These are phyloP conservation scores for Dryas iulia DNA, from an alignment of 1,140 invertebrate species.

Conservation along the genomic window DNA sequence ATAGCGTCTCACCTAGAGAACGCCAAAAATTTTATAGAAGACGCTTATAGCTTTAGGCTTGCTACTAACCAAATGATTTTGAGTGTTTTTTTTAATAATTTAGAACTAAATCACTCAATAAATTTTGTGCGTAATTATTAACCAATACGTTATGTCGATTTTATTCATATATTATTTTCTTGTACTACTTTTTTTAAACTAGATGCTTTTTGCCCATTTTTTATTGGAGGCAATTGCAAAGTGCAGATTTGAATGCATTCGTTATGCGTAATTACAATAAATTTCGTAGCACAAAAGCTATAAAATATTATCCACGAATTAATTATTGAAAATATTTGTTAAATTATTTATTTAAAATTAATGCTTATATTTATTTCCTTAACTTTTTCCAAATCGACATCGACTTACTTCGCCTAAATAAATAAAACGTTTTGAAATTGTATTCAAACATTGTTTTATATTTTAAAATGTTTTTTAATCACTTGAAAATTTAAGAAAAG, in stretches of 20 bases:
- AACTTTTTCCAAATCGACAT: too few species aligned
- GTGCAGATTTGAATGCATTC: background rate
- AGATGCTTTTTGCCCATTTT: background rate
- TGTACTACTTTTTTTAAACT: background rate
- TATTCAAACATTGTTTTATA: too few species aligned
- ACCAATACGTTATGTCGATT: background rate
- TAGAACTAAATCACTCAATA: background rate
- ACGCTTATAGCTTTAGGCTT: background rate
- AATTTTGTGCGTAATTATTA: background rate
- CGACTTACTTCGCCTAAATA: too few species aligned
- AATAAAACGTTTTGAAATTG: too few species aligned
- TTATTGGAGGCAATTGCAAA: background rate
- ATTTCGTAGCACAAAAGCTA: too few species aligned
- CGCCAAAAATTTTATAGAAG: too few species aligned
- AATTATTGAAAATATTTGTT: too few species aligned
- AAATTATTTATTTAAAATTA: too few species aligned
- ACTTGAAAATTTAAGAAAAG: too few species aligned
- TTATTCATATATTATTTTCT: background rate
- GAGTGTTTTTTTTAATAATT: background rate
- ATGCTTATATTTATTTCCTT: too few species aligned
- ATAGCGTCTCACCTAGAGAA: background rate
- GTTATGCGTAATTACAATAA: background rate
- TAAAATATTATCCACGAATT: background rate
- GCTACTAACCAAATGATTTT: too few species aligned
- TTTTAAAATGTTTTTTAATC: too few species aligned